Percentiles rank a stretch among this genome's conserved stretches.
These are phyloP conservation scores for Microtus obscurus DNA, from an alignment of 2,797 vertebrate species.

Conservation along the genomic window DNA sequence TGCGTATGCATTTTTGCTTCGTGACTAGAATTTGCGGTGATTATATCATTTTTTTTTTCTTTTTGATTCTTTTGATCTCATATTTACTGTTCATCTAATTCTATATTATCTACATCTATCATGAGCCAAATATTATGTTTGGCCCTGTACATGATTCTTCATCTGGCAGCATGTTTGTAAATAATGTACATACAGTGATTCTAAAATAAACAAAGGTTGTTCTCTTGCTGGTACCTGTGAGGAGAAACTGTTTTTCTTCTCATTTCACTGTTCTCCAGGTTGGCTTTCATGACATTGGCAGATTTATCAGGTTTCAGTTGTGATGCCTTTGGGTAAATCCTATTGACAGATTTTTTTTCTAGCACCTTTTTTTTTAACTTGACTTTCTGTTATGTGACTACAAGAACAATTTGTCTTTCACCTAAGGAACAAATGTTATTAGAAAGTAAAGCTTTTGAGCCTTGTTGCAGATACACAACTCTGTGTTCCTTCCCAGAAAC, in stretches of 20 bases:
- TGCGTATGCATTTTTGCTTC: constrained; percentile 26
- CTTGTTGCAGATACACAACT: neutral
- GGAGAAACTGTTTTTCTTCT: constrained; percentile 38
- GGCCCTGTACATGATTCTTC: neutral
- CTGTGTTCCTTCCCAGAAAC: constrained; percentile 3
- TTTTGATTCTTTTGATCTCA: constrained; percentile 57
- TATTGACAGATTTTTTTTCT: constrained; percentile 35
- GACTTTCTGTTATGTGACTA: neutral
- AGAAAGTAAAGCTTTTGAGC: neutral
- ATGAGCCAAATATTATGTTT: neutral
- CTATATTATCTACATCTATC: neutral
- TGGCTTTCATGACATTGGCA: neutral
- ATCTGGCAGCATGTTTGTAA: constrained; percentile 11
- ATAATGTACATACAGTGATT: neutral
- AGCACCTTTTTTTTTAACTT: neutral
- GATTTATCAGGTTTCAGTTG: neutral
- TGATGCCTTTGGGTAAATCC: neutral
- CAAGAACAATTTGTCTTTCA: neutral
- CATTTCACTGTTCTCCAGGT: neutral
- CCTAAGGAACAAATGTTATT: neutral
- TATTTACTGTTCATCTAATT: constrained; percentile 16
- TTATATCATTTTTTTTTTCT: neutral
- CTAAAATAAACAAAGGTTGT: constrained; percentile 34
- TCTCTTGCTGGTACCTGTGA: neutral
- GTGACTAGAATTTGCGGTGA: constrained; percentile 47